Evolutionary conservation across 2,888 invertebrate genomes (phyloP), one percentile per base, ranked within the genome.

Genomic region (Melanostoma mellinum): DNA sequence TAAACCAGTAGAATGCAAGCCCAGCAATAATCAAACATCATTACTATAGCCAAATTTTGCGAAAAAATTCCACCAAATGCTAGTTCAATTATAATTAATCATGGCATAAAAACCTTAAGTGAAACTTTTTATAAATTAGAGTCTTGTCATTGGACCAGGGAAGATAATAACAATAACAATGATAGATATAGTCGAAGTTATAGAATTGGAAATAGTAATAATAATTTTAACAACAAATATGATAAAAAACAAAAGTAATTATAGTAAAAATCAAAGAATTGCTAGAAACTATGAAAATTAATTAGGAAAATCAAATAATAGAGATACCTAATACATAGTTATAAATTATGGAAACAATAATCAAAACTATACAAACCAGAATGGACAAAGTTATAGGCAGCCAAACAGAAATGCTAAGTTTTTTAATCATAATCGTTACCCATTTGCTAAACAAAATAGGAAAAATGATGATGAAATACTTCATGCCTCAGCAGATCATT

Each of bases 81-180:
- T 44, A 8, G 44, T 44, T 44, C 44, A n/a, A 44, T 44, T 44
- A 44, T 44, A 44, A 44, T 44, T 44, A 44, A 44, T 44, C 44
- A 4, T 4, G 44, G 44, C 44, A 44, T 44, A 44, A 8, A 44
- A 5, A 44, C 44, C n/a, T 44, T 9, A 44, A 44, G 44, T 44
- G n/a, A 44, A 44, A n/a, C 44, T 9, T 44, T 44, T n/a, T 44
- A 44, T 44, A 44, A 44, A 44, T 44, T 44, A 44, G 44, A 44
- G n/a, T 44, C 44, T 44, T 40, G n/a, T n/a, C n/a, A n/a, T n/a
- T n/a, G n/a, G n/a, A n/a, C n/a, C n/a, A n/a, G n/a, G n/a, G n/a
- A n/a, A n/a, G n/a, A n/a, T n/a, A n/a, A n/a, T n/a, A n/a, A n/a
- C n/a, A n/a, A n/a, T n/a, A n/a, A n/a, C n/a, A n/a, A n/a, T n/a